Evolutionary conservation across 2,797 vertebrate species (phyloP).

Genomic region (Aselliscus stoliczkanus): DNA sequence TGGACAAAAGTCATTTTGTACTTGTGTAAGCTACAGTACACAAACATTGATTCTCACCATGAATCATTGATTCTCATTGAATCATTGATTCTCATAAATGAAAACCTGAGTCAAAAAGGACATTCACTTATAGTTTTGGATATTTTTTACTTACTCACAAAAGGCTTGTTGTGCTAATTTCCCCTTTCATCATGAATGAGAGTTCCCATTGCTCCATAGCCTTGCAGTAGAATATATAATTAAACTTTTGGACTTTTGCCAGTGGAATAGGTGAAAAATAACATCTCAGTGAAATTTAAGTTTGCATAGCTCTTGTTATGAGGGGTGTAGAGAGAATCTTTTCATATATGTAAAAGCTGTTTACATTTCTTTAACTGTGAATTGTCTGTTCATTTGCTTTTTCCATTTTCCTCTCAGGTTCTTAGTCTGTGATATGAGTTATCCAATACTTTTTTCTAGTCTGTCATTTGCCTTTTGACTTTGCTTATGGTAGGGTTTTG

Average conservation of each 20-base stretch:
- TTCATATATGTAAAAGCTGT: neutral
- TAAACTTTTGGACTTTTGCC: neutral
- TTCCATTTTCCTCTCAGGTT: neutral
- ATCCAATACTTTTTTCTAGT: neutral
- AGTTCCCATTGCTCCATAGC: neutral
- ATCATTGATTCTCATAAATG: neutral
- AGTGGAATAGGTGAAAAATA: neutral
- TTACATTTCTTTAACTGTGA: neutral
- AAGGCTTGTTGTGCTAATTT: neutral
- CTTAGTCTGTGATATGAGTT: neutral
- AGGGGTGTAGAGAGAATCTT: neutral
- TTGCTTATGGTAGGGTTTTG: neutral
- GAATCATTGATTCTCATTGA: no score
- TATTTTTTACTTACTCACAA: neutral
- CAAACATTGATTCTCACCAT: no score
- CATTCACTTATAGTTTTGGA: neutral
- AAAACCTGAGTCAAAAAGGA: neutral
- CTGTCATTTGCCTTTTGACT: constrained; percentile 10
- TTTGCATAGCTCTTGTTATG: neutral
- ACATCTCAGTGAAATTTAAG: neutral
- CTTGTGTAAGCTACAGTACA: neutral
- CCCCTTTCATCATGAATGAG: neutral
- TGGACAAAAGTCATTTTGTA: neutral
- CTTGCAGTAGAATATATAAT: neutral
- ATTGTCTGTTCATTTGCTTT: neutral